phyloP scores from a whole-genome alignment of 2,797 vertebrate species.

The Enteromius mattozi region DNA sequence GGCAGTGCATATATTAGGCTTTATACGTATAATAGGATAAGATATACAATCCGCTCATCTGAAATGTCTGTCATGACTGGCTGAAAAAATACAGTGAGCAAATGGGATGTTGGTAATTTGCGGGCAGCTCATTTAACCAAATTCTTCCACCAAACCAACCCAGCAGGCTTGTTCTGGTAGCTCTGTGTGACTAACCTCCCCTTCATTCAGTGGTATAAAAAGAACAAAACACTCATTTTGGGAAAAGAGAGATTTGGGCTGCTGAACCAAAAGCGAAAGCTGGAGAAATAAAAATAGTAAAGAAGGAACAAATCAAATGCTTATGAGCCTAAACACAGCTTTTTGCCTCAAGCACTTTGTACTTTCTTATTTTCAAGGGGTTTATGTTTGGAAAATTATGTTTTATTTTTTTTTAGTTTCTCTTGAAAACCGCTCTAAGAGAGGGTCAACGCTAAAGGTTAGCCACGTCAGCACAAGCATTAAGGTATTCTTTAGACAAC shows the following conservation, averaged over 20 bases:
- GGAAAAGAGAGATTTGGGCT: neutral
- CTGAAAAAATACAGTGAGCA: neutral
- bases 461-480: neutral
- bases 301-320: neutral
- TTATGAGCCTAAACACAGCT: neutral
- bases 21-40: neutral
- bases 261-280: neutral
- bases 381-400: neutral
- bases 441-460: neutral
- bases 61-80: constrained; percentile 6
- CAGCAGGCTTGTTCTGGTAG: neutral
- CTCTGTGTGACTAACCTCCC: neutral
- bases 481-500: neutral
- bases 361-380: neutral
- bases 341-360: neutral
- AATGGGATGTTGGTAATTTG: neutral
- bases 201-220: neutral
- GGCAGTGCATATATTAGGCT: neutral
- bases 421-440: neutral
- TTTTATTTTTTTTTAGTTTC: neutral
- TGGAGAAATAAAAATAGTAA: neutral
- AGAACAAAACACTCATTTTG: neutral
- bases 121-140: neutral
- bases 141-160: neutral
- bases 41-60: neutral